Evolutionary conservation across 2,797 vertebrate species (phyloP), one percentile per base, ranked within the genome.

Genomic region (Platyrinchus mystaceus): DNA sequence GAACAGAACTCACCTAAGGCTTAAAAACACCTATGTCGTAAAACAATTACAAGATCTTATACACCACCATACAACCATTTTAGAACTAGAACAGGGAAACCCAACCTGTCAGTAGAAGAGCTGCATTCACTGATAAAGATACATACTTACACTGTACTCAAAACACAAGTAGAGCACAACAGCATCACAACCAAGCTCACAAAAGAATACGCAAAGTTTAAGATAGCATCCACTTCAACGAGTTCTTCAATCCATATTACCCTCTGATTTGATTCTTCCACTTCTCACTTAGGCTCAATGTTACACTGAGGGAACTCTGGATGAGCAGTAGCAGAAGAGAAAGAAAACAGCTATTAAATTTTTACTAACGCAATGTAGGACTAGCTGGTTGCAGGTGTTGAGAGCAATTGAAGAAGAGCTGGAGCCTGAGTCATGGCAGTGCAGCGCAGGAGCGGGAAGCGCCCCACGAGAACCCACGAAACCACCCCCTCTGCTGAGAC

Each of bases 371-470:
- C 6, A 24, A 3, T 0, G 5, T 8, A 46, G 43, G 20, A n/a
- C 3, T 36, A 30, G 17, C 15, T 6, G 10, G 4, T 10, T 24
- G 37, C 14, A 64, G 24, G 13, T 22, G 16, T 8, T 14, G 12
- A 55, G 24, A 60, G 17, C 0, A 5, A n/a, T 0, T 3, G 3
- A 58, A 67, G n/a, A 13, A 64, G 28, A 16, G 21, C 17, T 24
- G 16, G 3, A 79, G 20, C 30, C 24, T 0, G 4, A 67, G 14
- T 10, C 55, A 27, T 0, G 15, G 24, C 23, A 53, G 22, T 2
- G 0, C n/a, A n/a, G 10, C 2, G 3, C 36, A 55, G 32, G 0
- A 15, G 7, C 0, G 8, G 4, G 6, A 47, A 58, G 6, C 0
- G 2, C 6, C 20, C 11, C 55, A 37, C 0, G 2, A 26, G 14